Evolutionary conservation across 2,888 invertebrate species (phyloP).

Genomic region (Acanthosepion lycidas): DNA sequence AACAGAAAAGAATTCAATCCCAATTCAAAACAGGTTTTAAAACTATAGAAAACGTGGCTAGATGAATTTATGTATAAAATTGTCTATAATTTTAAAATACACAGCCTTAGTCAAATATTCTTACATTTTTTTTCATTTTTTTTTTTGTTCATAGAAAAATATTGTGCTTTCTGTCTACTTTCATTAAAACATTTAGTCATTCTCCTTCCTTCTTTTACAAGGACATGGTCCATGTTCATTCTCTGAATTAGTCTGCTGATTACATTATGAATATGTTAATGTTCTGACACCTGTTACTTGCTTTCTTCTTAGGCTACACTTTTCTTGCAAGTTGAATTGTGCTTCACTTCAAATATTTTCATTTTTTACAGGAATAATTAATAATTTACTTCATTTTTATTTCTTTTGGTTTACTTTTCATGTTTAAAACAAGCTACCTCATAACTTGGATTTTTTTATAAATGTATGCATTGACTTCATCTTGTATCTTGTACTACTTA

Average conservation of each 20-base stretch:
- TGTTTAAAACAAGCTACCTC: background rate
- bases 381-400: background rate
- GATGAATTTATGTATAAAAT: background rate
- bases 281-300: background rate
- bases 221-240: background rate
- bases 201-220: background rate
- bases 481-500: background rate
- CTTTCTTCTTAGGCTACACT: background rate
- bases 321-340: background rate
- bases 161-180: no score
- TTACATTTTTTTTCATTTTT: background rate
- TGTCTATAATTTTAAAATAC: background rate
- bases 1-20: background rate
- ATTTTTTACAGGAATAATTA: background rate
- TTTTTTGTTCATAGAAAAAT: background rate
- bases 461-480: background rate
- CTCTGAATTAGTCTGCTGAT: slow-evolving; percentile 33
- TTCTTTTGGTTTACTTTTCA: background rate
- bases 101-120: background rate
- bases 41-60: background rate
- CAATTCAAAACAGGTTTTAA: background rate
- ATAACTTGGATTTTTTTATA: background rate
- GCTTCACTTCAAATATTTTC: background rate
- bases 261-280: background rate
- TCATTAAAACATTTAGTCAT: background rate